phyloP scores from a whole-genome alignment of 2,888 invertebrate species.

The Corbicula japonica region DNA sequence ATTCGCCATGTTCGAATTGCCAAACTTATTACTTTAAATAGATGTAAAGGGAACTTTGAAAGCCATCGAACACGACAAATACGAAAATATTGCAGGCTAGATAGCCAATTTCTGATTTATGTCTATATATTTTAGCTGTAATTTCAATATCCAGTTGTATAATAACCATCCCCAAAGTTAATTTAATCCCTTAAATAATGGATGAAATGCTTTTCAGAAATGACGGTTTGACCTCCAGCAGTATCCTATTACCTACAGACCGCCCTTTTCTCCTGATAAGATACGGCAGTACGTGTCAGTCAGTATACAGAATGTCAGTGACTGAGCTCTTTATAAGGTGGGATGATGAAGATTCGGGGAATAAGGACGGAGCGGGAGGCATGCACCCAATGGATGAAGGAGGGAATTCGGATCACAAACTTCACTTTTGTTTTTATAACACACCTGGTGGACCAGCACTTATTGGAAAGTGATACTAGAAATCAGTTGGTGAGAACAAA shows the following conservation, averaged over 20 bases:
- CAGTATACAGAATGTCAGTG: neutral
- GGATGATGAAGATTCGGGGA: constrained; percentile 1
- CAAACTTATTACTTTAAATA: too few species aligned
- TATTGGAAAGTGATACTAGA: too few species aligned
- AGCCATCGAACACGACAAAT: too few species aligned
- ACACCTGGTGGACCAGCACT: neutral
- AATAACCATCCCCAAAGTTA: too few species aligned
- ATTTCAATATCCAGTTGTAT: too few species aligned
- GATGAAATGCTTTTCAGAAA: neutral
- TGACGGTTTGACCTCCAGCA: neutral
- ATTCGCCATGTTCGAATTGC: too few species aligned
- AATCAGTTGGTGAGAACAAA: too few species aligned
- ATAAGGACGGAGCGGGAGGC: neutral
- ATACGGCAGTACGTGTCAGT: neutral
- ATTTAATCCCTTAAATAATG: neutral
- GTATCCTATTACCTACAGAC: neutral
- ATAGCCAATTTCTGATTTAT: too few species aligned
- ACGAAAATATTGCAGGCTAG: too few species aligned
- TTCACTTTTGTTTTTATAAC: constrained; percentile 14
- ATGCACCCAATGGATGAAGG: constrained; percentile 15
- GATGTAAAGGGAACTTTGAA: too few species aligned
- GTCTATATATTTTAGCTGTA: too few species aligned
- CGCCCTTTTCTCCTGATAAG: neutral
- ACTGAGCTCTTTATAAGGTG: neutral
- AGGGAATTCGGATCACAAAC: neutral